Evolutionary conservation across 2,888 invertebrate species (phyloP).

Genomic region (Drosophila ochracea): DNA sequence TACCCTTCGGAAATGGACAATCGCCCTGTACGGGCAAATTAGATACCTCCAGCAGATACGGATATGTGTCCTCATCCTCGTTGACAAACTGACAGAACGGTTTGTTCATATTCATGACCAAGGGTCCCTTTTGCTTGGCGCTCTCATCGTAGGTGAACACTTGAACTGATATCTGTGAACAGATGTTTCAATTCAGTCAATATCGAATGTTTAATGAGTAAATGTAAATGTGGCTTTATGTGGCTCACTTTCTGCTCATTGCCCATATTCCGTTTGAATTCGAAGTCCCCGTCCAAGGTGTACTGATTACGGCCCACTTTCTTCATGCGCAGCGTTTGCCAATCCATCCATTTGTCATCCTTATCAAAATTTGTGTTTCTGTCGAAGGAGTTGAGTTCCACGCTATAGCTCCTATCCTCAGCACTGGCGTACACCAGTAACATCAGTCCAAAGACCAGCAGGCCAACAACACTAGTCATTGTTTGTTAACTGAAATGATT

Average conservation of each 20-base stretch:
- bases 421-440: slow-evolving; percentile 16
- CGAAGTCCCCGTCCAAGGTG: slow-evolving; percentile 66
- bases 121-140: slow-evolving; percentile 49
- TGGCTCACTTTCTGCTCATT: slow-evolving; percentile 66
- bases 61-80: slow-evolving; percentile 70
- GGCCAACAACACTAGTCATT: slow-evolving; percentile 33
- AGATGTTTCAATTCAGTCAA: neutral
- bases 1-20: slow-evolving; percentile 75
- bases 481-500: slow-evolving; percentile 25
- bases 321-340: slow-evolving; percentile 76
- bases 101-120: slow-evolving; percentile 64
- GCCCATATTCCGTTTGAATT: slow-evolving; percentile 69
- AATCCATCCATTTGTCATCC: slow-evolving; percentile 70
- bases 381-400: slow-evolving; percentile 76
- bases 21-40: slow-evolving; percentile 64
- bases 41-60: slow-evolving; percentile 61
- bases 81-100: slow-evolving; percentile 70
- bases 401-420: slow-evolving; percentile 62
- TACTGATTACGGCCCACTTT: slow-evolving; percentile 69
- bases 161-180: slow-evolving; percentile 51
- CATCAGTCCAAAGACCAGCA: slow-evolving; percentile 36
- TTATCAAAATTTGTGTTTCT: slow-evolving; percentile 50
- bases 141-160: slow-evolving; percentile 62
- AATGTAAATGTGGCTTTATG: neutral
- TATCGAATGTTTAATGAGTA: neutral